Percentiles rank a stretch among this genome's conserved stretches.
phyloP scores from a whole-genome alignment of 2,113 vertebrate genomes.

The Puffinus mauretanicus region DNA sequence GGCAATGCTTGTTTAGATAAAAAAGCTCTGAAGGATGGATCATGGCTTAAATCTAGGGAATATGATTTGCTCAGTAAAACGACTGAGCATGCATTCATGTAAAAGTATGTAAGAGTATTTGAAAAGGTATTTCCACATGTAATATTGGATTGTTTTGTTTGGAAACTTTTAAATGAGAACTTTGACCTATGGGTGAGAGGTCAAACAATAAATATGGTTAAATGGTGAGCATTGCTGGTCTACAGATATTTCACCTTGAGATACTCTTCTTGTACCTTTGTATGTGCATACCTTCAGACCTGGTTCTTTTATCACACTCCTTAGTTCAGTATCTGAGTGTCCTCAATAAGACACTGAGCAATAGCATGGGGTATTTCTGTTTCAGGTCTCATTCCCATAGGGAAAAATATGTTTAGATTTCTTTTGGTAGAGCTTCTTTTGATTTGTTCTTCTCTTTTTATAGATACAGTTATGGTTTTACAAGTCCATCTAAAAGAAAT shows the following conservation, averaged over 20 bases:
- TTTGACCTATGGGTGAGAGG: conserved; percentile 49
- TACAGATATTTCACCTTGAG: background rate
- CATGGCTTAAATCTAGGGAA: background rate
- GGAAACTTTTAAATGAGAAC: conserved; percentile 27
- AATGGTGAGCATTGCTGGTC: background rate
- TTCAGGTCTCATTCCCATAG: background rate
- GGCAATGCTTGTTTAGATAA: background rate
- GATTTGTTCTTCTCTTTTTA: background rate
- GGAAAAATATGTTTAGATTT: background rate
- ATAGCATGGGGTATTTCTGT: background rate
- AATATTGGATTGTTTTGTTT: conserved; percentile 14
- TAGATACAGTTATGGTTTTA: background rate
- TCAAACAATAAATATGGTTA: conserved; percentile 57
- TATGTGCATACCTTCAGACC: background rate
- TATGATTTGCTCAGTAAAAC: background rate
- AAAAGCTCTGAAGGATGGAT: background rate
- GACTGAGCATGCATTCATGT: background rate
- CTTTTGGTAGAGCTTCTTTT: background rate
- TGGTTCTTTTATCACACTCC: background rate
- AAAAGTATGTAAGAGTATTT: background rate
- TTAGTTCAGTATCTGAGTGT: background rate
- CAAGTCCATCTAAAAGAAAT: background rate
- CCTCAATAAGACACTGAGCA: background rate
- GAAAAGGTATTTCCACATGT: conserved; percentile 3
- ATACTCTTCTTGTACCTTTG: background rate